These are phyloP conservation scores for Cephus spinipes DNA, from an alignment of 2,888 invertebrate species.

Conservation along the genomic window DNA sequence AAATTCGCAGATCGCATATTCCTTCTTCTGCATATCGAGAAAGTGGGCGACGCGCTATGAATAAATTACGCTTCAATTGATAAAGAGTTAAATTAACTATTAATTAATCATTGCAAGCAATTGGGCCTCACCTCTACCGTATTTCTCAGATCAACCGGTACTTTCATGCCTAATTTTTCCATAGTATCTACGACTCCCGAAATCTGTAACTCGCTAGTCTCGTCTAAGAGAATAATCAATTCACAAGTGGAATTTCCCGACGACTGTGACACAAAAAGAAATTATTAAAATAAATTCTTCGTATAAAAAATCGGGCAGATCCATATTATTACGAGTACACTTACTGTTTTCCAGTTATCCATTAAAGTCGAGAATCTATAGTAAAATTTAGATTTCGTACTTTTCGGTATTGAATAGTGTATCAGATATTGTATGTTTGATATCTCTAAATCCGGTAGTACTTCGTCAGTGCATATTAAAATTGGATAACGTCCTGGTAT, in stretches of 20 bases:
- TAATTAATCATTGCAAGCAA: too few species aligned
- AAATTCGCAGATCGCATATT: constrained; percentile 71
- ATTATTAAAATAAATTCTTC: not conserved
- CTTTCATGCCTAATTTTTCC: constrained; percentile 59
- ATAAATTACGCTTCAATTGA: constrained; percentile 3
- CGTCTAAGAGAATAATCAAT: constrained; percentile 70
- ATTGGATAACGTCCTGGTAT: constrained; percentile 68
- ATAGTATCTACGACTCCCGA: constrained; percentile 74
- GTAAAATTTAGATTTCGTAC: constrained; percentile 75
- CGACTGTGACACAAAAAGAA: not conserved
- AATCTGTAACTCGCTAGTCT: constrained; percentile 71
- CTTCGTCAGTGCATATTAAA: constrained; percentile 78
- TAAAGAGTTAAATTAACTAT: constrained; percentile 30
- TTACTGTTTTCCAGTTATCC: constrained; percentile 50
- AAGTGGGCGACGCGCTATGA: constrained; percentile 41
- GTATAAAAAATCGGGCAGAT: constrained; percentile 20
- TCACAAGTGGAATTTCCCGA: too few species aligned
- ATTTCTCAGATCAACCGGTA: too few species aligned
- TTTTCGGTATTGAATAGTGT: constrained; percentile 77
- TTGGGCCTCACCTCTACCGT: too few species aligned
- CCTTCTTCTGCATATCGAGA: constrained; percentile 64
- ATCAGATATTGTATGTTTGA: constrained; percentile 76
- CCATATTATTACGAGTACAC: constrained; percentile 46
- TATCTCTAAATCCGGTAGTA: constrained; percentile 73
- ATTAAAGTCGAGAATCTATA: constrained; percentile 77